Evolutionary conservation across 2,888 invertebrate species (phyloP).

Genomic region (Tenthredo livida): DNA sequence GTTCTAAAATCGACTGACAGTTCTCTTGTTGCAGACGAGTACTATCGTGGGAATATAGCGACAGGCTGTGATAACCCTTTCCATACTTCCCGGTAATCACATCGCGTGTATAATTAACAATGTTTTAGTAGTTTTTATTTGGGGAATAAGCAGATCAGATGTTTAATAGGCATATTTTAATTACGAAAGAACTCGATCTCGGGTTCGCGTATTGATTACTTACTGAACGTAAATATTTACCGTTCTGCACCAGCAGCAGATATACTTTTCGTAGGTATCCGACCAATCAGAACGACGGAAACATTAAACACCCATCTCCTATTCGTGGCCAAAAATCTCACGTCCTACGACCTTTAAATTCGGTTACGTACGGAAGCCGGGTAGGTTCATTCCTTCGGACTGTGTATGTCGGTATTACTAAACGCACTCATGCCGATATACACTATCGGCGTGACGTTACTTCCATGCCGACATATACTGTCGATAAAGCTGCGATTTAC

Average conservation of each 20-base stretch:
- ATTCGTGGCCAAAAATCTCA: constrained; percentile 49
- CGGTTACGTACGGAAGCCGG: too few relatives aligned
- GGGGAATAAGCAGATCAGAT: background rate
- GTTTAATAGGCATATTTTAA: constrained; percentile 13
- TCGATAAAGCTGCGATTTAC: too few relatives aligned
- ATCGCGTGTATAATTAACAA: background rate
- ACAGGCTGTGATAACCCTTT: constrained; percentile 3
- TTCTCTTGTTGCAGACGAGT: background rate
- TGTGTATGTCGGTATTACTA: too few relatives aligned
- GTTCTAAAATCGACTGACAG: constrained; percentile 38
- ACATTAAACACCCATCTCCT: constrained; percentile 55
- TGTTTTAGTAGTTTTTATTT: background rate
- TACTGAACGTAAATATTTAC: constrained; percentile 66
- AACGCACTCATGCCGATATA: too few relatives aligned
- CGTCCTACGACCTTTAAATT: constrained; percentile 24
- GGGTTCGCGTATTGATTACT: constrained; percentile 62
- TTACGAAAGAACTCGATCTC: constrained; percentile 6
- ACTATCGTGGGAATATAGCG: background rate
- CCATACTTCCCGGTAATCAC: background rate
- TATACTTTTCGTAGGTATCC: constrained; percentile 31
- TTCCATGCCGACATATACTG: too few relatives aligned
- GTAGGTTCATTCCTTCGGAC: too few relatives aligned
- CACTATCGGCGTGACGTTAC: too few relatives aligned
- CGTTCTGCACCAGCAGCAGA: constrained; percentile 23
- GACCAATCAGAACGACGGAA: constrained; percentile 20